phyloP scores from a whole-genome alignment of 2,113 vertebrate species.

The Corythornis cristatus region DNA sequence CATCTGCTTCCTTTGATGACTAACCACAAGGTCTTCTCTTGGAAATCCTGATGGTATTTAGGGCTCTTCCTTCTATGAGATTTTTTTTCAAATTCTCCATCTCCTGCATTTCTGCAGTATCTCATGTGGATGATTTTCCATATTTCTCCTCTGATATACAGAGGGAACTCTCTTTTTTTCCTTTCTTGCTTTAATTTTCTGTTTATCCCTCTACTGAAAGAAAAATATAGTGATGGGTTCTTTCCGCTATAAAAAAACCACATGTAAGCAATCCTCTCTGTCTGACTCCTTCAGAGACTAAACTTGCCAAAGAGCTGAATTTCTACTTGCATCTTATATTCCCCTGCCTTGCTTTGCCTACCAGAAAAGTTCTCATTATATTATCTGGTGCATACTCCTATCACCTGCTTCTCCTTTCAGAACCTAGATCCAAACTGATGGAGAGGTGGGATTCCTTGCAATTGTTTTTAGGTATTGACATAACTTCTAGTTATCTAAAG shows the following conservation, averaged over 20 bases:
- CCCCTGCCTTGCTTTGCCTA: not conserved
- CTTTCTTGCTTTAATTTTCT: not conserved
- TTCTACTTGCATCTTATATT: not conserved
- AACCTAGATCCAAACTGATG: not conserved
- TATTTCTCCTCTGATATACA: not conserved
- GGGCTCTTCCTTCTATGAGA: not conserved
- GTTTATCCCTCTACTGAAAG: not conserved
- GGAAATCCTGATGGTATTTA: not conserved
- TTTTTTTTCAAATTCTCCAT: not conserved
- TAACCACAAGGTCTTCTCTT: not conserved
- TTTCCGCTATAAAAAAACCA: not conserved
- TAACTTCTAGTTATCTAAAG: not conserved
- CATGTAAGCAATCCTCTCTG: not conserved
- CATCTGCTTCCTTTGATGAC: not conserved
- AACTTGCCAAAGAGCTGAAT: not conserved
- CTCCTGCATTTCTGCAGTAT: not conserved
- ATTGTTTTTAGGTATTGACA: not conserved
- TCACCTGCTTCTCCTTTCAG: not conserved
- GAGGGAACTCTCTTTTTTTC: not conserved
- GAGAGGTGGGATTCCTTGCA: not conserved
- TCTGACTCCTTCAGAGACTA: not conserved
- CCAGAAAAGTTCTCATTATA: not conserved
- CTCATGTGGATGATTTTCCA: not conserved
- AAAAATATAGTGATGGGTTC: accelerated
- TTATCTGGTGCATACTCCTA: not conserved